These are phyloP conservation scores for Dolichopus griseipennis DNA, from an alignment of 2,888 invertebrate genomes.

Conservation along the genomic window DNA sequence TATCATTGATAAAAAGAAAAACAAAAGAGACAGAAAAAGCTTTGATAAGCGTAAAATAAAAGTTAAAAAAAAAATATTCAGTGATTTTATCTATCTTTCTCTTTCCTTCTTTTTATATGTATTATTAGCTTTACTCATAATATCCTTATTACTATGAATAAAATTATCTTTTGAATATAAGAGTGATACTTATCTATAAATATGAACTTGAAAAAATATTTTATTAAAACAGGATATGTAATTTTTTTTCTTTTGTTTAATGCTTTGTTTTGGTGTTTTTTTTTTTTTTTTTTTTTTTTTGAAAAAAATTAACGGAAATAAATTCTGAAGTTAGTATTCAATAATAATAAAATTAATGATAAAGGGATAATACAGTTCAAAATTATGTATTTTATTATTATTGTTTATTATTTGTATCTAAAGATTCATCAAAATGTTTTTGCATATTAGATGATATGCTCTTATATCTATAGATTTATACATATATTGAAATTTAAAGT, in stretches of 20 bases:
- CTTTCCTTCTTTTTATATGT: no score
- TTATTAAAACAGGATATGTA: no score
- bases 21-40: not conserved
- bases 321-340: not conserved
- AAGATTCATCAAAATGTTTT: no score
- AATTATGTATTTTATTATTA: not conserved
- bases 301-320: not conserved
- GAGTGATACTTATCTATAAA: not conserved
- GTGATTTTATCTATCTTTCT: no score
- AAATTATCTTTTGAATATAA: not conserved
- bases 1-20: not conserved
- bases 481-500: no score
- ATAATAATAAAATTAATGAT: constrained; percentile 3
- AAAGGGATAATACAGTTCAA: not conserved
- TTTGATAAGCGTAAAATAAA: not conserved
- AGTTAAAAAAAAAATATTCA: not conserved
- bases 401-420: not conserved
- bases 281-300: no score
- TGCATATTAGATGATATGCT: no score
- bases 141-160: not conserved
- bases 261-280: no score
- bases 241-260: no score
- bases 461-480: no score
- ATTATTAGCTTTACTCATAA: not conserved
- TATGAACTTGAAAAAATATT: not conserved